A percentile compares a stretch with the other conserved stretches of the same genome.
These are phyloP conservation scores for Intellagama lesueurii DNA, from an alignment of 2,797 vertebrate genomes.

Conservation along the genomic window DNA sequence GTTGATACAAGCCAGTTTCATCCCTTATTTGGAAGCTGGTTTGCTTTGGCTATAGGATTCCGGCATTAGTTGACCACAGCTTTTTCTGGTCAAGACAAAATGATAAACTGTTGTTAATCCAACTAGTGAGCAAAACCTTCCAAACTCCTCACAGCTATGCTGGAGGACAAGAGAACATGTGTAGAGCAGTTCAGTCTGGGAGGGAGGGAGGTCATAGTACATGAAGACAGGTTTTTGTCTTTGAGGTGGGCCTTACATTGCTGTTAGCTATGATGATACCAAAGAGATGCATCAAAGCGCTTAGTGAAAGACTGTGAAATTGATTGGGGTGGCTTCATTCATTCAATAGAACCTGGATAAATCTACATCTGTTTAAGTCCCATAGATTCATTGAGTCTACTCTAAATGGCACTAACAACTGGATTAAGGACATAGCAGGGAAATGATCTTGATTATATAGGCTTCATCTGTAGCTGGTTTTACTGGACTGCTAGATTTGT, in stretches of 20 bases:
- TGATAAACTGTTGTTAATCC: not conserved
- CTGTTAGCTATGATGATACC: not conserved
- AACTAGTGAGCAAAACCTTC: not conserved
- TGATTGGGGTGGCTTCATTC: not conserved
- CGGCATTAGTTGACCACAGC: not conserved
- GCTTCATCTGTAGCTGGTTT: not conserved
- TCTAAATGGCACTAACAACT: no score
- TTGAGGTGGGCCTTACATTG: not conserved
- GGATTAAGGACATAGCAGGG: not conserved
- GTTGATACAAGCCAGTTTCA: not conserved
- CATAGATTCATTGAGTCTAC: no score
- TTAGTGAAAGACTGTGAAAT: not conserved
- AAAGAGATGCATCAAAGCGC: not conserved
- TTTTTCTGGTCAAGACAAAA: not conserved
- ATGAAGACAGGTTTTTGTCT: not conserved
- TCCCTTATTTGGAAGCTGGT: not conserved
- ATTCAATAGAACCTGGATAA: no score
- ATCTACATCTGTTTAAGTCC: no score
- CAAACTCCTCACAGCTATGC: not conserved
- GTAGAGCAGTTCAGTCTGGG: not conserved
- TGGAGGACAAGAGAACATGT: not conserved
- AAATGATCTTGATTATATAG: not conserved
- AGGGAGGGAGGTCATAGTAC: no score
- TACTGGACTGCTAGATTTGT: no score
- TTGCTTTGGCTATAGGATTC: not conserved